Conservation (phyloP, 2,888 invertebrate species). For the Aleiodes leptofemur region DNA sequence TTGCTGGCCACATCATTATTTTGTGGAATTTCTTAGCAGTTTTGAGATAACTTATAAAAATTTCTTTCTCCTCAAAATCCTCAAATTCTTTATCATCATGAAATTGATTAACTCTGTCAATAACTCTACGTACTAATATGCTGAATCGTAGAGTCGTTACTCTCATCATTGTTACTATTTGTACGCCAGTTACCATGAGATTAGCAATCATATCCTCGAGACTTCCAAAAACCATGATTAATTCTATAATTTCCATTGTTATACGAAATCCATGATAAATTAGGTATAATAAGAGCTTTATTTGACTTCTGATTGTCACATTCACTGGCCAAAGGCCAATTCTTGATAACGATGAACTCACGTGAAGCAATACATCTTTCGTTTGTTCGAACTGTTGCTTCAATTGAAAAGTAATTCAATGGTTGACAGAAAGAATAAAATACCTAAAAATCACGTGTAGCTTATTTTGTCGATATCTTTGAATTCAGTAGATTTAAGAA, state of each 20-base stretch:
- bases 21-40: background rate
- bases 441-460: too few species aligned
- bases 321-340: constrained; percentile 32
- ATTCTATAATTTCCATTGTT: constrained; percentile 42
- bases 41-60: background rate
- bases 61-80: background rate
- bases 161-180: background rate
- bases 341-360: background rate
- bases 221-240: constrained; percentile 39
- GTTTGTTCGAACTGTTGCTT: constrained; percentile 26
- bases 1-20: background rate
- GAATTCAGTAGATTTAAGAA: too few species aligned
- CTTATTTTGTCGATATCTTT: too few species aligned
- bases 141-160: background rate
- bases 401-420: background rate
- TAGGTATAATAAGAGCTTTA: constrained; percentile 10
- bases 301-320: background rate
- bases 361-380: background rate
- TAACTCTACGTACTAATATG: background rate
- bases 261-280: constrained; percentile 41
- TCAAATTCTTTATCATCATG: background rate
- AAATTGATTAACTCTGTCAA: background rate
- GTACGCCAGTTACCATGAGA: constrained; percentile 24
- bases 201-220: constrained; percentile 23
- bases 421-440: too few species aligned